Evolutionary conservation across 2,113 vertebrate genomes (phyloP).

Genomic region (Potamarius usumacintae): DNA sequence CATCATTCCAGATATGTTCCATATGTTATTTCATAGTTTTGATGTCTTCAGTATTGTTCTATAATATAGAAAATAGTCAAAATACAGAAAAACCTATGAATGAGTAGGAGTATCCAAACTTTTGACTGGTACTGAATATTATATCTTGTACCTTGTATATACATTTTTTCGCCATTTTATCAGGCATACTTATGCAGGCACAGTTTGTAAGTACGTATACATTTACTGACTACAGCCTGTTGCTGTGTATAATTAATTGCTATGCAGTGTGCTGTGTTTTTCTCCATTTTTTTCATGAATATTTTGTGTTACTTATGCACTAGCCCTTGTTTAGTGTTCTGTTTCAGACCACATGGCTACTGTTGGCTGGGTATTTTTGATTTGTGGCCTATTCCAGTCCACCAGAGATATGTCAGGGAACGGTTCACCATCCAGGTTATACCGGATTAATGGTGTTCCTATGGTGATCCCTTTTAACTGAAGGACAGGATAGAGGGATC

Average conservation of each 20-base stretch:
- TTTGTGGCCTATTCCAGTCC: not conserved
- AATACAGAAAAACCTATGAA: too few species aligned
- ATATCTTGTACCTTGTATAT: not conserved
- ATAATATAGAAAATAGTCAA: too few species aligned
- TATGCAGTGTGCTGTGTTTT: not conserved
- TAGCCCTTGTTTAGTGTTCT: not conserved
- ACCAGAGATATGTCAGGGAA: not conserved
- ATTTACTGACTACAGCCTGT: not conserved
- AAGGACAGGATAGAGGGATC: not conserved
- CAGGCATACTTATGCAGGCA: not conserved
- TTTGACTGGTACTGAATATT: too few species aligned
- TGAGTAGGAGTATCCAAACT: too few species aligned
- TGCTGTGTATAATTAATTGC: not conserved
- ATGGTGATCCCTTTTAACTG: not conserved
- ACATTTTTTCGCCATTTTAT: not conserved
- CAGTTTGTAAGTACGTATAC: not conserved
- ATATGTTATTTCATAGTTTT: too few species aligned
- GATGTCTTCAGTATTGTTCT: too few species aligned
- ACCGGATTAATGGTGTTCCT: not conserved
- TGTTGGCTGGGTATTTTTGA: conserved; percentile 1
- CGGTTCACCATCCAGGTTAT: not conserved
- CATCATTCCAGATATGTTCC: too few species aligned
- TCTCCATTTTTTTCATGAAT: not conserved
- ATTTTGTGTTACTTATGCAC: not conserved
- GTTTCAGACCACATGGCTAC: not conserved